Evolutionary conservation across 2,888 invertebrate species (phyloP).

Genomic region (Leptinotarsa haldemani): DNA sequence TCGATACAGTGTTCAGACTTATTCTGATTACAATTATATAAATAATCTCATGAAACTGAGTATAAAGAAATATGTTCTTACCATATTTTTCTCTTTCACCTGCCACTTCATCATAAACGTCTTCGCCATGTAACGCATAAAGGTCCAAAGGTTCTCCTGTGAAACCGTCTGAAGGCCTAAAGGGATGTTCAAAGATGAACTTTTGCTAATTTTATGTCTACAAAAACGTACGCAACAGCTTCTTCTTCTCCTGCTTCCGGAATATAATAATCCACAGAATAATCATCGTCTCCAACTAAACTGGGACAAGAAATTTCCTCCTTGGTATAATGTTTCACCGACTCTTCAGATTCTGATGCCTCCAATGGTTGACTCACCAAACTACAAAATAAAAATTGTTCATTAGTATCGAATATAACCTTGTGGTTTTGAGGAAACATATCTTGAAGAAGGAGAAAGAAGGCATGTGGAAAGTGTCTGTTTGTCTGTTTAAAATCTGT

Average conservation of each 20-base stretch:
- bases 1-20: too few relatives aligned
- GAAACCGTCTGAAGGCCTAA: not conserved
- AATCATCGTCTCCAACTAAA: constrained; percentile 47
- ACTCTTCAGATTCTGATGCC: constrained; percentile 41
- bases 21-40: too few relatives aligned
- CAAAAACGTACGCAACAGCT: not conserved
- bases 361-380: constrained; percentile 26
- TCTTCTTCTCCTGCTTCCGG: constrained; percentile 22
- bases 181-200: not conserved
- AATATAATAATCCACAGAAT: constrained; percentile 44
- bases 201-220: not conserved
- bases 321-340: constrained; percentile 40
- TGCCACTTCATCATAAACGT: constrained; percentile 4
- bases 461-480: too few relatives aligned
- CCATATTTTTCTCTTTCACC: constrained; percentile 18
- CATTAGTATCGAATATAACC: too few relatives aligned
- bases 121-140: constrained; percentile 5
- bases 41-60: too few relatives aligned
- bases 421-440: too few relatives aligned
- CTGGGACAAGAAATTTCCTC: constrained; percentile 57
- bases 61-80: not conserved
- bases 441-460: too few relatives aligned
- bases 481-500: too few relatives aligned
- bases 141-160: not conserved
- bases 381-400: constrained; percentile 1